Conservation (phyloP, 2,113 vertebrate species). For the Peromyscus leucopus region DNA sequence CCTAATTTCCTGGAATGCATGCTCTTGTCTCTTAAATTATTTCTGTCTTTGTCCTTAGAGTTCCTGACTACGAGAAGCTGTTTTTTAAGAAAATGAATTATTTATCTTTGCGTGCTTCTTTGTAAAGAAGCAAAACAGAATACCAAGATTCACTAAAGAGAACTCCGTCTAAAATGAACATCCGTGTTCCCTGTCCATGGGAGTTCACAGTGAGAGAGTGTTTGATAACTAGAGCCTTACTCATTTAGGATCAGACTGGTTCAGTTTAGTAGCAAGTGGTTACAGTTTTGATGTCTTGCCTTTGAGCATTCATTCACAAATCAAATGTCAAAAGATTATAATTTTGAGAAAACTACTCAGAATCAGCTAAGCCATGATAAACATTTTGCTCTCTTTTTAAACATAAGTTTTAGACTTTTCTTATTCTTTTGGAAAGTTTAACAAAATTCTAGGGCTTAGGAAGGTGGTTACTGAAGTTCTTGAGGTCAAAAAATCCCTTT, state of each 20-base stretch:
- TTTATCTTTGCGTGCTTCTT: slow-evolving; percentile 33
- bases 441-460: slow-evolving; percentile 41
- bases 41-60: slow-evolving; percentile 24
- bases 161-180: slow-evolving; percentile 56
- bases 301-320: slow-evolving; percentile 57
- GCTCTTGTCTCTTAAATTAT: slow-evolving; percentile 34
- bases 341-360: slow-evolving; percentile 62
- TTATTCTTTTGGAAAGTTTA: slow-evolving; percentile 56
- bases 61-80: slow-evolving; percentile 14
- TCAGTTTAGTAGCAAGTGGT: background rate
- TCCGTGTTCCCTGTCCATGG: background rate
- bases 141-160: background rate
- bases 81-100: slow-evolving; percentile 16
- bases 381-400: slow-evolving; percentile 53
- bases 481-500: background rate
- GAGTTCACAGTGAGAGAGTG: slow-evolving; percentile 15
- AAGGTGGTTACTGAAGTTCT: slow-evolving; percentile 65
- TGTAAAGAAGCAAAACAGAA: background rate
- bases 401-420: slow-evolving; percentile 45
- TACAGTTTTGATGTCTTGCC: slow-evolving; percentile 42
- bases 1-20: slow-evolving; percentile 16
- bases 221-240: slow-evolving; percentile 38
- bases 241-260: slow-evolving; percentile 49
- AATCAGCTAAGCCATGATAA: slow-evolving; percentile 47
- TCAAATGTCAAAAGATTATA: slow-evolving; percentile 52